phyloP scores from a whole-genome alignment of 2,797 vertebrate genomes.

The Neosilurus mollespiculum region DNA sequence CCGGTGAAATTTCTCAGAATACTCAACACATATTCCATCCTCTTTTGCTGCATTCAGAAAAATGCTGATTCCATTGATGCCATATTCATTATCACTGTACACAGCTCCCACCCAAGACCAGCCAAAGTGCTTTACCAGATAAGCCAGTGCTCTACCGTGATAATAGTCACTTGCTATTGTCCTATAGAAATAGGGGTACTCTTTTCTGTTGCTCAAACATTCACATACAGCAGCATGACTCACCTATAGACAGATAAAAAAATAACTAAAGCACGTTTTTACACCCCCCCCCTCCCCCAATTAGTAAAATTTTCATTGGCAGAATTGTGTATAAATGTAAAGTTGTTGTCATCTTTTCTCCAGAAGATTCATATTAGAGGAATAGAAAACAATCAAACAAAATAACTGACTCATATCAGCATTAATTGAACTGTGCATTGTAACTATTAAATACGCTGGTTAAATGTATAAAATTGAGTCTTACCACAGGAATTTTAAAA shows the following conservation, averaged over 20 bases:
- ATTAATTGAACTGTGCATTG: not conserved
- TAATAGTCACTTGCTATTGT: conserved; percentile 51
- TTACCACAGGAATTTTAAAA: conserved; percentile 74
- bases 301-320: not conserved
- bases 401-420: no score
- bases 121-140: conserved; percentile 72
- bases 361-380: not conserved
- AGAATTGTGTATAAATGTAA: not conserved
- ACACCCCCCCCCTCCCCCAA: no score
- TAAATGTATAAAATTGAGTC: not conserved
- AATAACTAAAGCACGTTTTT: not conserved
- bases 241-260: conserved; percentile 4
- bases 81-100: conserved; percentile 63
- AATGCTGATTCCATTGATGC: conserved; percentile 65
- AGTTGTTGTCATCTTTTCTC: not conserved
- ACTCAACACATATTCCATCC: conserved; percentile 72
- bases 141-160: conserved; percentile 50
- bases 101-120: conserved; percentile 64
- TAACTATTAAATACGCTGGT: not conserved
- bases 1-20: conserved; percentile 68
- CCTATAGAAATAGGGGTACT: conserved; percentile 40
- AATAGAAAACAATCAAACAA: no score
- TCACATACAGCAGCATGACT: conserved; percentile 47
- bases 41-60: conserved; percentile 67
- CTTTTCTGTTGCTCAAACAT: conserved; percentile 42